Base-by-base conservation (phyloP, 2,888 invertebrate genomes). In the Troglohyphantes excavatus region DNA sequence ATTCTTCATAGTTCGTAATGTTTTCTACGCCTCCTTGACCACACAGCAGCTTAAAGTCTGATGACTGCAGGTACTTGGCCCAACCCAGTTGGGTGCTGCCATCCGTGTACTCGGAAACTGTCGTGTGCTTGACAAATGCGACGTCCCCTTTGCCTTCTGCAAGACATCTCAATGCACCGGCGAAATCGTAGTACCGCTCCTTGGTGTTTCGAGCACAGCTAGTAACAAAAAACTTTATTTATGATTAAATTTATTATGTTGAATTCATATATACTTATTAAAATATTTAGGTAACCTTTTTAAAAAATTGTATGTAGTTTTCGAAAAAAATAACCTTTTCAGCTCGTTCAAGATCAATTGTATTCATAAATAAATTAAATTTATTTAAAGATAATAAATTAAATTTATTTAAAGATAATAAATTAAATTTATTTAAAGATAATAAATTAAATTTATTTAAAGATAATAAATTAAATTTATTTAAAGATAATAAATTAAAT, bases 101-200 rank as follows among this genome's bases (percentile, higher is more conserved):
- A 95, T 96, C 95, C 91, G 94, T 94, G 92, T 95, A 95, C 0
- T 91, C 90, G 2, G 83, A 67, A 21, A 95, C 95, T 0, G 95
- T 95, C 29, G 94, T 94, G 90, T 96, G 95, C 91, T 95, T 95
- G 1, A 97, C 93, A 92, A 97, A 97, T 0, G 97, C 97, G 0
- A 97, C 96, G 92, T 97, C 97, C 3, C 95, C 96, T 89, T 94
- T 94, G 0, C 95, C 95, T 90, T 96, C 95, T 0, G 95, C 94
- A n/a, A 97, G 93, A 91, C 96, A 96, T 81, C 95, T 94, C 46
- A 96, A 93, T 0, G 96, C 96, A 1, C 95, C 95, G 73, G 94
- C 95, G 89, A 94, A 93, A 89, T 96, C 96, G 0, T 95, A 95
- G 17, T 93, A 93, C 2, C 91, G 86, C 78, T 92, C 92, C 33